Conservation (phyloP, 2,797 vertebrate species). For the Pipistrellus kuhlii region DNA sequence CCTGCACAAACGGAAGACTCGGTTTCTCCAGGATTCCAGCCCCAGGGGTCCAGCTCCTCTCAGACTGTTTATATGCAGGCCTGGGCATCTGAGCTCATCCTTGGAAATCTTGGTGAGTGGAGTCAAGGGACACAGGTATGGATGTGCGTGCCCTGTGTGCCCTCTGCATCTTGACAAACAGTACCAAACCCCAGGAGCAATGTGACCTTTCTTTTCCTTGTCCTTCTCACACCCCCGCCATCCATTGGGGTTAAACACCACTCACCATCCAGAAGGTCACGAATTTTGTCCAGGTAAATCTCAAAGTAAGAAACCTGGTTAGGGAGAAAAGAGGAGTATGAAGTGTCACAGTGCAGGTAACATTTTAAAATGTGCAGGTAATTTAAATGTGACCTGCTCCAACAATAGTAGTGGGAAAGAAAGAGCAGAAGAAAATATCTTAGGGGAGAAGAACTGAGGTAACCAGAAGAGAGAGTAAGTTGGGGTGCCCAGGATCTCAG, state of each 20-base stretch:
- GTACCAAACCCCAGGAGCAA: background rate
- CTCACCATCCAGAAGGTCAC: conserved; percentile 97
- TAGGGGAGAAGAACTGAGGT: background rate
- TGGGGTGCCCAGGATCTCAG: background rate
- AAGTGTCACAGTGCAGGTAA: no score
- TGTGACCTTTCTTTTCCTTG: background rate
- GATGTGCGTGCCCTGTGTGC: background rate
- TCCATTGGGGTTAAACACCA: background rate
- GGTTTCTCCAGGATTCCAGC: background rate
- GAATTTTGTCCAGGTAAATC: conserved; percentile 98
- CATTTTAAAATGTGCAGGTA: no score
- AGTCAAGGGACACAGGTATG: background rate
- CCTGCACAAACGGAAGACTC: background rate
- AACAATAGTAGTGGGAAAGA: background rate
- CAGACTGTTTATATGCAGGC: background rate
- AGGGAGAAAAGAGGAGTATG: conserved; percentile 40
- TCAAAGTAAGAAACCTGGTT: conserved; percentile 97
- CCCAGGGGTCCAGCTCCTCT: background rate
- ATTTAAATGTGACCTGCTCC: background rate
- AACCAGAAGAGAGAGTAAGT: background rate
- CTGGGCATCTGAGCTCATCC: background rate
- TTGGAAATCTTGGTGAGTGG: conserved; percentile 3
- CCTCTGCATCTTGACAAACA: background rate
- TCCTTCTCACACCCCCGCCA: background rate
- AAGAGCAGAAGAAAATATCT: background rate